A percentile compares a stretch with the other conserved stretches of the same genome.
Conservation (phyloP, 2,888 invertebrate genomes). For the Hydrotaea diabolus region DNA sequence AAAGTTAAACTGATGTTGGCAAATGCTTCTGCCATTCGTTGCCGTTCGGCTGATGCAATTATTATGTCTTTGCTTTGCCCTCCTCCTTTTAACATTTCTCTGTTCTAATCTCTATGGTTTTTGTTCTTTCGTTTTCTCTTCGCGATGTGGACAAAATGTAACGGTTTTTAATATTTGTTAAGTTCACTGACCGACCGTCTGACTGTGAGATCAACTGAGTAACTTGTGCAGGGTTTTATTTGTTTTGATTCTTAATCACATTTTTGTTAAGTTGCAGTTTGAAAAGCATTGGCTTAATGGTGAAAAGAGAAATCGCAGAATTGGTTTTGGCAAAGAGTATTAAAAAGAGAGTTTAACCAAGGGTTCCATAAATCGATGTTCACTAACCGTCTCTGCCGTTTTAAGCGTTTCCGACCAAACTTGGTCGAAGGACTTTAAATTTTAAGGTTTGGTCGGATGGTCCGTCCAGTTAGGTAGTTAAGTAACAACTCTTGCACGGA, state of each 20-base stretch:
- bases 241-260: slow-evolving; percentile 7
- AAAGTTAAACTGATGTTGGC: slow-evolving; percentile 44
- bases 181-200: slow-evolving; percentile 23
- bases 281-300: background rate
- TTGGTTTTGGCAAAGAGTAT: too few species aligned
- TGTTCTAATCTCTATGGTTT: background rate
- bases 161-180: slow-evolving; percentile 10
- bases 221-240: background rate
- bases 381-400: too few species aligned
- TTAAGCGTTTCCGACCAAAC: too few species aligned
- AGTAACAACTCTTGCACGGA: too few species aligned
- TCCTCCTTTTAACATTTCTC: background rate
- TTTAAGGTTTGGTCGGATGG: too few species aligned
- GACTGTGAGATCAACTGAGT: background rate
- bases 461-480: too few species aligned
- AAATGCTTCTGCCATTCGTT: background rate
- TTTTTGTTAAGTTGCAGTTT: background rate
- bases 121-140: background rate
- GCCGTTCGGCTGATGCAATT: background rate
- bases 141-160: background rate
- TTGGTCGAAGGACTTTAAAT: too few species aligned
- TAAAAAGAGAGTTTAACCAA: too few species aligned
- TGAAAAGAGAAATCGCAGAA: background rate
- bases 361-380: too few species aligned
- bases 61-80: background rate